Percentiles rank a stretch among this genome's conserved stretches.
Conservation (phyloP, 2,888 invertebrate genomes). For the Idaea aversata region DNA sequence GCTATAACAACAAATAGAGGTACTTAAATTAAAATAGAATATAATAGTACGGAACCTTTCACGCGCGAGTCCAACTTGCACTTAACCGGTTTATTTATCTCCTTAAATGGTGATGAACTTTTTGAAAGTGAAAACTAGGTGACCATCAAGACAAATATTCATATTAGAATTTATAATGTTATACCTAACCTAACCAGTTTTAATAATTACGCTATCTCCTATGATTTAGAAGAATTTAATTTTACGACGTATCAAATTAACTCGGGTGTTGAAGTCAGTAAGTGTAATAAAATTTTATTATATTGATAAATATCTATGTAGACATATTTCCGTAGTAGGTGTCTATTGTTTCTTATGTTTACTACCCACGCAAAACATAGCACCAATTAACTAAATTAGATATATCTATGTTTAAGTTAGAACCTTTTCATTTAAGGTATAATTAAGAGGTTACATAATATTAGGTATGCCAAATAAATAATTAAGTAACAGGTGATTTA, state of each 20-base stretch:
- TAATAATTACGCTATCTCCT: not conserved
- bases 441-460: no score
- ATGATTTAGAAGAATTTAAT: not conserved
- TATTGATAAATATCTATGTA: not conserved
- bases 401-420: not conserved
- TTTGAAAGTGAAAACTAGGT: conserved; percentile 65
- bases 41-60: no score
- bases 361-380: not conserved
- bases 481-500: no score
- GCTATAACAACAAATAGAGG: no score
- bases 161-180: conserved; percentile 15
- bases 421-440: no score
- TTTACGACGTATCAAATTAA: not conserved
- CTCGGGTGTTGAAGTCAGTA: not conserved
- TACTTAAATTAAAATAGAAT: no score
- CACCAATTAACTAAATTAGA: not conserved
- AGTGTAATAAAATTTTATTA: not conserved
- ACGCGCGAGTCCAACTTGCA: no score
- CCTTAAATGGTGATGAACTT: conserved; percentile 32
- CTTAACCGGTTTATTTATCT: not conserved
- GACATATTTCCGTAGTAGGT: not conserved
- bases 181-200: not conserved
- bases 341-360: not conserved
- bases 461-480: no score
- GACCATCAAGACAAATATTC: conserved; percentile 24